phyloP scores from a whole-genome alignment of 2,113 vertebrate genomes.

The Bungarus multicinctus region DNA sequence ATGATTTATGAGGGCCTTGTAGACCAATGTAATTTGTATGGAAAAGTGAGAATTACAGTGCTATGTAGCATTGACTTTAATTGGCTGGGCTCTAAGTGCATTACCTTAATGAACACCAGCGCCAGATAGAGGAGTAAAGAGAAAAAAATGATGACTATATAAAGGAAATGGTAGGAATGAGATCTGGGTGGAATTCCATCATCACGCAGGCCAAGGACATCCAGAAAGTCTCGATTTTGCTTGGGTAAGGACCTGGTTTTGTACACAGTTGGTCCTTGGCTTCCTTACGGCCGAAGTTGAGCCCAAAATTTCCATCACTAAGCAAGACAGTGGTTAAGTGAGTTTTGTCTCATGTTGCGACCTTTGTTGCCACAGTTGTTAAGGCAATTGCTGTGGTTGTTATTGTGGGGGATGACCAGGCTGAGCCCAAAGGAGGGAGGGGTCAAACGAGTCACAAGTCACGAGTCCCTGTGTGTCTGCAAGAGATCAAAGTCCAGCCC shows the following conservation, averaged over 20 bases:
- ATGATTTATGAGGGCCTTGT: constrained; percentile 32
- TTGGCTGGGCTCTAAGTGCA: constrained; percentile 40
- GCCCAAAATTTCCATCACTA: neutral
- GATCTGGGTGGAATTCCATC: too few relatives aligned
- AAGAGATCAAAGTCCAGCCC: neutral
- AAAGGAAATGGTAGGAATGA: neutral
- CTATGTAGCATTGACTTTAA: constrained; percentile 47
- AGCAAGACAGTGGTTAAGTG: neutral
- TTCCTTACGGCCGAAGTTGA: neutral
- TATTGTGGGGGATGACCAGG: neutral
- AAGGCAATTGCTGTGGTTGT: neutral
- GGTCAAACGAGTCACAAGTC: neutral
- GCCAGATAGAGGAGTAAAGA: neutral
- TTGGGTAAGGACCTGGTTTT: neutral
- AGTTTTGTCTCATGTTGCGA: neutral
- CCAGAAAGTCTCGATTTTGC: neutral
- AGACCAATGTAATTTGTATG: constrained; percentile 47
- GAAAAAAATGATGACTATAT: constrained; percentile 32
- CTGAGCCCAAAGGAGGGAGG: neutral
- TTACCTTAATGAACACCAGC: constrained; percentile 48
- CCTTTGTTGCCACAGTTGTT: neutral
- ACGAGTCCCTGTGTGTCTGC: neutral
- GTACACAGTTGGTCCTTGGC: neutral
- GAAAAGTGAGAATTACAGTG: constrained; percentile 48
- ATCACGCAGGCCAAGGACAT: too few relatives aligned